Base-by-base conservation (phyloP, 2,888 invertebrate species). In the Ptychoptera contaminata region DNA sequence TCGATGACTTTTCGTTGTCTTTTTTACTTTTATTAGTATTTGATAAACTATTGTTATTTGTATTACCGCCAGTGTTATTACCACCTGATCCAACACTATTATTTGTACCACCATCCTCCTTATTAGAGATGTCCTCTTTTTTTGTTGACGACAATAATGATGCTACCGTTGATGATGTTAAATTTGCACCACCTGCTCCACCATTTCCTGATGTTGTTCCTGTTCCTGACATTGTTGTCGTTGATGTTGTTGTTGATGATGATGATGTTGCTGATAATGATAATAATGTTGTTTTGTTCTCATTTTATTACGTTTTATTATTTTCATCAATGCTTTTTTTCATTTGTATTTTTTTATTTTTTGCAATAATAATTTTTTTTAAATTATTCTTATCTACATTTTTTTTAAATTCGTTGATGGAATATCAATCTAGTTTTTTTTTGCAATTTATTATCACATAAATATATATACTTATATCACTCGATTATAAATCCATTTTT, bases 11-110 rank as follows among this genome's bases (percentile, higher is more conserved):
- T 45, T 57, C 56, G 32, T 52, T 48, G 43, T 35, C 52, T 35
- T 44, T 50, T 45, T 60, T 60, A 47, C 58, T 57, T 16, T 58
- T 59, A 16, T 54, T 56, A 34, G 44, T 46, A 44, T 43, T 46
- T 42, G 47, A 16, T 44, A 45, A 47, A 35, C 47, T 50, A 12
- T 47, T 36, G 39, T 45, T 49, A 11, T 43, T 42, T 38, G 47
- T 46, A 37, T 48, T 43, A 34, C 47, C 50, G 11, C 40, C 34
- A 31, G 50, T 47, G 35, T 46, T 38, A 29, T 46, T 48, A 32
- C 48, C 46, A 31, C 53, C 52, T 16, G 52, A 52, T 4, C 44
- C 42, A 44, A 51, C 54, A 36, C 46, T 43, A 43, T 50, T 46
- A 40, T 50, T 51, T 16, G 43, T 35, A 42, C 9, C 14, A 10